phyloP scores from a whole-genome alignment of 2,113 vertebrate species.

The Pavo muticus region DNA sequence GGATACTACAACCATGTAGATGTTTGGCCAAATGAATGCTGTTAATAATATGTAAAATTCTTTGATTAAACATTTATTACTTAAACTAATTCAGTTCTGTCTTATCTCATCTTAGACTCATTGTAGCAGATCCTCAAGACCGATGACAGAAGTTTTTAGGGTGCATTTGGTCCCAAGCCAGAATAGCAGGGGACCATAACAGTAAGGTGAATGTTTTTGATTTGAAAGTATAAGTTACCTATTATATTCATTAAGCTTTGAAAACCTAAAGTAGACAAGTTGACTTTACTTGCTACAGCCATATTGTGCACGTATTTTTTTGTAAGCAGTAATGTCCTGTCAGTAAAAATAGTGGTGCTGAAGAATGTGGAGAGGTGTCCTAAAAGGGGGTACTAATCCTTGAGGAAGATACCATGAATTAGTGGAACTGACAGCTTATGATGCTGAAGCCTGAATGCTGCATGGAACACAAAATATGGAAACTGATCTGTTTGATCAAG shows the following conservation, averaged over 20 bases:
- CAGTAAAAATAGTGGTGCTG: neutral
- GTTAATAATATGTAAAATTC: slow-evolving; percentile 87
- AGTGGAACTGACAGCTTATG: neutral
- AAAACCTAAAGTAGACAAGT: neutral
- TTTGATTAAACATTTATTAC: slow-evolving; percentile 91
- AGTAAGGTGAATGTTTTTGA: neutral
- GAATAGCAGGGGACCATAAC: neutral
- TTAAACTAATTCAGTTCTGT: slow-evolving; percentile 80
- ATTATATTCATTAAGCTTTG: neutral
- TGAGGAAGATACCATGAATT: neutral
- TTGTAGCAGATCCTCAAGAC: slow-evolving; percentile 34
- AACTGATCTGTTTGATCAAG: neutral
- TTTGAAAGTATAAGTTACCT: neutral
- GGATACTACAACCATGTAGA: slow-evolving; percentile 88
- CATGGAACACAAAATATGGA: neutral
- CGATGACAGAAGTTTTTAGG: neutral
- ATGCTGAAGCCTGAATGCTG: neutral
- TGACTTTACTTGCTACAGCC: neutral
- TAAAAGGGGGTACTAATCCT: neutral
- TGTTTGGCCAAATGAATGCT: slow-evolving; percentile 96
- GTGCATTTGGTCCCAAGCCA: neutral
- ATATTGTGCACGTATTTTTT: neutral
- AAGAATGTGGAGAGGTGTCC: neutral
- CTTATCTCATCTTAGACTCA: slow-evolving; percentile 65
- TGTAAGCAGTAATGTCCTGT: neutral